phyloP scores from a whole-genome alignment of 2,113 vertebrate species.

The Melanostigma gelatinosum region DNA sequence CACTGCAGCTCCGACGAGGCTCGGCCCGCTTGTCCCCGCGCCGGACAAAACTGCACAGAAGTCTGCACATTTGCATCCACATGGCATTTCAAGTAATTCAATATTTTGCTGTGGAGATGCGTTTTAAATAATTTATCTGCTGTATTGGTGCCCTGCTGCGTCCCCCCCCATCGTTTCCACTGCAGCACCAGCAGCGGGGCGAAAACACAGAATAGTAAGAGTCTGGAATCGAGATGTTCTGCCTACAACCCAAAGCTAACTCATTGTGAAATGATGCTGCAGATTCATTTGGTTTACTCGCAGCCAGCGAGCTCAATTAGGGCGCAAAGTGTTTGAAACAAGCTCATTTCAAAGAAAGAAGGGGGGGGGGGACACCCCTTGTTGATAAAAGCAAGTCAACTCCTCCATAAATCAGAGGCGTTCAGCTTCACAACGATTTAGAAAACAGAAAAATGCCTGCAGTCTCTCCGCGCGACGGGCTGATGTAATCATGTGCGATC shows the following conservation, averaged over 20 bases:
- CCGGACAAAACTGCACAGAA: background rate
- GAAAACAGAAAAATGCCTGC: constrained; percentile 34
- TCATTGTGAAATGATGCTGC: constrained; percentile 49
- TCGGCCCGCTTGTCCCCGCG: background rate
- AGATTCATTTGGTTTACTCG: constrained; percentile 57
- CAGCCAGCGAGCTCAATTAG: constrained; percentile 52
- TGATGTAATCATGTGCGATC: constrained; percentile 70
- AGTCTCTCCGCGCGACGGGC: background rate
- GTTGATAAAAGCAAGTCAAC: constrained; percentile 44
- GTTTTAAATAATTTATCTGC: constrained; percentile 74
- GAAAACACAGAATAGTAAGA: constrained; percentile 39
- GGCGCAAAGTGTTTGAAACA: constrained; percentile 40
- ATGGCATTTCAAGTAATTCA: constrained; percentile 52
- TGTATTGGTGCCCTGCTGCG: constrained; percentile 68
- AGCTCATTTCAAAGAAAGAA: constrained; percentile 20
- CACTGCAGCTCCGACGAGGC: constrained; percentile 29
- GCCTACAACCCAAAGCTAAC: constrained; percentile 25
- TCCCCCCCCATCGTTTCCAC: constrained; percentile 29
- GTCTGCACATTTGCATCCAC: constrained; percentile 30
- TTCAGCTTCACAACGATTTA: constrained; percentile 54
- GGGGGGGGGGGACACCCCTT: background rate
- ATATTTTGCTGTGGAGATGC: constrained; percentile 69
- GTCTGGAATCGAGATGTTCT: constrained; percentile 40
- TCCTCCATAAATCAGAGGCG: constrained; percentile 24
- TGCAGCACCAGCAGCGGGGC: constrained; percentile 70